Evolutionary conservation across 2,113 vertebrate species (phyloP).

Genomic region (Oryzias melastigma): DNA sequence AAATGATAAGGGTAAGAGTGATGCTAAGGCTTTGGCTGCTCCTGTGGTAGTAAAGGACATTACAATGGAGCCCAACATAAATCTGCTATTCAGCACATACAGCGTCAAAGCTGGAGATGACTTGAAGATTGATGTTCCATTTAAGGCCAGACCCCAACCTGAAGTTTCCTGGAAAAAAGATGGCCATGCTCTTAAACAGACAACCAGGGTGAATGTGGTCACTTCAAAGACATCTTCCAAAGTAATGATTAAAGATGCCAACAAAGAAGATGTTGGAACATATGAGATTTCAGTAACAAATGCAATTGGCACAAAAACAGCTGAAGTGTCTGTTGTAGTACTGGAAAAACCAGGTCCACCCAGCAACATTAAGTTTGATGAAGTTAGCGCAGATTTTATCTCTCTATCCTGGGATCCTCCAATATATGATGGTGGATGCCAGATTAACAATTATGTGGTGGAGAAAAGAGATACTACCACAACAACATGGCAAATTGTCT

Average conservation of each 20-base stretch:
- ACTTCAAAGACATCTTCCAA: constrained; percentile 87
- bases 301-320: constrained; percentile 81
- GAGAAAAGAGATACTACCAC: constrained; percentile 97
- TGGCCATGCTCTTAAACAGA: constrained; percentile 87
- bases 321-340: constrained; percentile 85
- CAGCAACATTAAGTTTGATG: constrained; percentile 86
- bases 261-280: constrained; percentile 90
- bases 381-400: constrained; percentile 90
- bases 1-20: constrained; percentile 97
- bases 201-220: constrained; percentile 92
- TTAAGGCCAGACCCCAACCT: constrained; percentile 90
- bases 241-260: constrained; percentile 90
- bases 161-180: constrained; percentile 91
- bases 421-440: constrained; percentile 93
- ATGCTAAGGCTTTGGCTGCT: constrained; percentile 87
- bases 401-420: constrained; percentile 93
- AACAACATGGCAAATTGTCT: constrained; percentile 91
- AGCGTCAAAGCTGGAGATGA: constrained; percentile 93
- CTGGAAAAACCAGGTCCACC: constrained; percentile 94
- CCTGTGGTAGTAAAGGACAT: constrained; percentile 94
- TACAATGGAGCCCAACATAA: constrained; percentile 87
- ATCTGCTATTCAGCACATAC: constrained; percentile 89
- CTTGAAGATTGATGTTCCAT: constrained; percentile 93
- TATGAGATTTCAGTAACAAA: constrained; percentile 91
- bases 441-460: constrained; percentile 97